These are phyloP conservation scores for Agrochola litura DNA, from an alignment of 2,888 invertebrate genomes.

Conservation along the genomic window DNA sequence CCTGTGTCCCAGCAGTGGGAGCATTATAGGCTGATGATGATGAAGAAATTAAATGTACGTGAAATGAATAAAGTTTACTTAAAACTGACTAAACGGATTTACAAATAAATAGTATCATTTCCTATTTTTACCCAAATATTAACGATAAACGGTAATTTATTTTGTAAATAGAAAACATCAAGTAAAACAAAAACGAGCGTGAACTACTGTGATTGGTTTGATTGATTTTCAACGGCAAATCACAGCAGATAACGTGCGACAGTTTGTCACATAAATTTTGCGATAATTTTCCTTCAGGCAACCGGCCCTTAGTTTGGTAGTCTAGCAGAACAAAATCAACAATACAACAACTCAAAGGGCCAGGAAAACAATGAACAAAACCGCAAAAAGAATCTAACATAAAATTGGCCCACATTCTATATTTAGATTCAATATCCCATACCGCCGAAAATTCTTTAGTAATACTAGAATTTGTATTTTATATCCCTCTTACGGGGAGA, in stretches of 20 bases:
- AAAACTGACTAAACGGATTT: background rate
- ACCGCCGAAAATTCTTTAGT: background rate
- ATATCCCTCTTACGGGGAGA: background rate
- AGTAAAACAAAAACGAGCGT: background rate
- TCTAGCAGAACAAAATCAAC: background rate
- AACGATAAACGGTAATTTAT: background rate
- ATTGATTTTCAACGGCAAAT: too few relatives aligned
- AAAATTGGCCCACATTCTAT: background rate
- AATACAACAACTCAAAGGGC: background rate
- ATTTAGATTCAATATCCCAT: conserved; percentile 18
- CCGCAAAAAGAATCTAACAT: background rate
- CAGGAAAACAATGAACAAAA: background rate
- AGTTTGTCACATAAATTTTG: too few relatives aligned
- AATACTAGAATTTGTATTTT: conserved; percentile 3
- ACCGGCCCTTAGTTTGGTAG: background rate
- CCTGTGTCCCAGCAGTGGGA: too few relatives aligned
- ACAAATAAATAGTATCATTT: background rate
- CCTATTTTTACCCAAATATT: too few relatives aligned
- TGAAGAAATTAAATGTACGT: background rate
- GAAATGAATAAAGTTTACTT: background rate
- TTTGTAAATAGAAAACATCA: background rate
- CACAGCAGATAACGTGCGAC: too few relatives aligned
- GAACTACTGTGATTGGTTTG: too few relatives aligned
- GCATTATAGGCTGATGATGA: too few relatives aligned
- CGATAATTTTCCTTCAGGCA: background rate